Base-by-base conservation (phyloP, 2,888 invertebrate genomes). In the Heliconius aoede region DNA sequence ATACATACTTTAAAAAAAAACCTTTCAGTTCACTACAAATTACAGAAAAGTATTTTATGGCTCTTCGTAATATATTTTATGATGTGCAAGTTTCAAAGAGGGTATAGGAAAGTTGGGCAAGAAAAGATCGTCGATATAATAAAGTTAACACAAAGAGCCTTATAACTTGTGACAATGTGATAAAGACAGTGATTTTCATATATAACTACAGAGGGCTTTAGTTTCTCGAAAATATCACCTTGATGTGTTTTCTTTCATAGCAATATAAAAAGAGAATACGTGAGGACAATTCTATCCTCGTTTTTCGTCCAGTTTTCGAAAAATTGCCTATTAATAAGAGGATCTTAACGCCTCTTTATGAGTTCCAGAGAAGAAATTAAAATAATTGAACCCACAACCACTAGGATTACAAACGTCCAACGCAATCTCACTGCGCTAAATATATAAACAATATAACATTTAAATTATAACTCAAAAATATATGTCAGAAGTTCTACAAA, bases 121-220 rank as follows among this genome's bases (percentile, higher is more conserved):
- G 73, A 73, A 73, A 73, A 72, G 62, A 71, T 76, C 58, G 62
- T 73, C 64, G 55, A 78, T 75, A 76, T 69, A 75, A 76, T 78
- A 73, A 75, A 78, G 73, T 65, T 75, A 64, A 55, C 60, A 69
- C 68, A 64, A 69, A 75, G 72, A 75, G 62, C 67, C 68, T 78
- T 75, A 75, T 73, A 69, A 73, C 36, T 73, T 73, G 69, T 18
- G 62, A 62, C 36, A 62, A 73, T 69, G 76, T 67, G 72, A 64
- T 51, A 72, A 76, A 60, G 73, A 69, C 62, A 69, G 73, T 73
- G 9, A n/a, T 7, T 28, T 21, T 55, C 9, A 13, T 30, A 30
- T 5, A 32, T 55, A 30, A 32, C 28, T 15, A 55, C 26, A 4
- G 15, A 28, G 2, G 7, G 28, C 30, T 30, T 55, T 28, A 69